These are phyloP conservation scores for Lagopus muta DNA, from an alignment of 2,113 vertebrate genomes.

Conservation along the genomic window DNA sequence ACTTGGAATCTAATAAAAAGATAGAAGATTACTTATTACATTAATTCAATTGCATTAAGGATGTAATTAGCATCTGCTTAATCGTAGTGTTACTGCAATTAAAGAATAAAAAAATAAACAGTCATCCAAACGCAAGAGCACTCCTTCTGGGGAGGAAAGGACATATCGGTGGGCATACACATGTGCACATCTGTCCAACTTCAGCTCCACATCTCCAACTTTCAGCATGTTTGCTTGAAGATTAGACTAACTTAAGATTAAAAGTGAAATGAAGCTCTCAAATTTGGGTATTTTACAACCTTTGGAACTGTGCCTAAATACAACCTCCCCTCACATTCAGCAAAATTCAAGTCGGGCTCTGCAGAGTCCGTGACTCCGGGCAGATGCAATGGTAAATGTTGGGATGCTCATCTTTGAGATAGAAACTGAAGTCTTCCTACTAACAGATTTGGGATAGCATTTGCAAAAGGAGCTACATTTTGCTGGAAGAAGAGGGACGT, in stretches of 20 bases:
- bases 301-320: background rate
- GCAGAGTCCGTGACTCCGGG: rapidly evolving
- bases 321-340: background rate
- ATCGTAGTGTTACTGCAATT: background rate
- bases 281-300: background rate
- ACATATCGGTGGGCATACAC: background rate
- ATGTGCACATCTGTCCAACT: background rate
- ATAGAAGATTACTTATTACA: background rate
- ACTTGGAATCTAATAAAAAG: slow-evolving; percentile 14
- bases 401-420: background rate
- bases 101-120: background rate
- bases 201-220: background rate
- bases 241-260: background rate
- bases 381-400: rapidly evolving
- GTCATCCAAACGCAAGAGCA: background rate
- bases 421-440: background rate
- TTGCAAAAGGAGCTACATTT: background rate
- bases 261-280: background rate
- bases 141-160: background rate
- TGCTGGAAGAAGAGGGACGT: background rate
- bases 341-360: background rate
- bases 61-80: slow-evolving; percentile 8
- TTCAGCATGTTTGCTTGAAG: background rate
- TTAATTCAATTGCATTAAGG: background rate
- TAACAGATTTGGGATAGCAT: background rate